Evolutionary conservation across 1,140 invertebrate genomes (phyloP).

Genomic region (Zelostemma sp.): DNA sequence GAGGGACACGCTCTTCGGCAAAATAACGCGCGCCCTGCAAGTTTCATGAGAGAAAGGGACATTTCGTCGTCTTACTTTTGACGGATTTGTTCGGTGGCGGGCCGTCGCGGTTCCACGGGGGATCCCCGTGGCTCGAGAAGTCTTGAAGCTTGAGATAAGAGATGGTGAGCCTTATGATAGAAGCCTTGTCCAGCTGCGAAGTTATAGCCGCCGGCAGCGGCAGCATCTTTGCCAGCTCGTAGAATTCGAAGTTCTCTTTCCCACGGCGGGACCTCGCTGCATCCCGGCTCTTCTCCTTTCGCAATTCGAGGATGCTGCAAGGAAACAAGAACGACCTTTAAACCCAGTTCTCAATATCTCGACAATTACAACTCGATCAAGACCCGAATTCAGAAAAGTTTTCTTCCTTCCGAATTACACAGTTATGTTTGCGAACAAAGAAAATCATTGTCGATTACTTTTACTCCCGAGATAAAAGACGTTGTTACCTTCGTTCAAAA

Average conservation of each 20-base stretch:
- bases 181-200: constrained; percentile 98
- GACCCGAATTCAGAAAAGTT: no score
- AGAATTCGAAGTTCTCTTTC: constrained; percentile 99
- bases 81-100: constrained; percentile 82
- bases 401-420: no score
- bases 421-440: no score
- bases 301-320: constrained; percentile 94
- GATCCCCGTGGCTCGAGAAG: constrained; percentile 95
- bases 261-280: constrained; percentile 94
- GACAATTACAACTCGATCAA: no score
- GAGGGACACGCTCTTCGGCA: neutral
- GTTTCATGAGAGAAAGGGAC: neutral
- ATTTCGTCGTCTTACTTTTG: constrained; percentile 79
- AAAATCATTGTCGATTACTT: no score
- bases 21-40: neutral
- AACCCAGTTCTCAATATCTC: no score
- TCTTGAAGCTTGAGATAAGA: constrained; percentile 96
- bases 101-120: constrained; percentile 89
- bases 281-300: constrained; percentile 97
- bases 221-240: constrained; percentile 97
- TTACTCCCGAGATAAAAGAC: no score
- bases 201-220: constrained; percentile 97
- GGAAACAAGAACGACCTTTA: constrained; percentile 51
- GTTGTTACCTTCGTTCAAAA: no score
- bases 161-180: constrained; percentile 97